Percentiles rank a stretch among this genome's conserved stretches.
Conservation (phyloP, 1,140 invertebrate genomes). For the Leptinotarsa lineolata region DNA sequence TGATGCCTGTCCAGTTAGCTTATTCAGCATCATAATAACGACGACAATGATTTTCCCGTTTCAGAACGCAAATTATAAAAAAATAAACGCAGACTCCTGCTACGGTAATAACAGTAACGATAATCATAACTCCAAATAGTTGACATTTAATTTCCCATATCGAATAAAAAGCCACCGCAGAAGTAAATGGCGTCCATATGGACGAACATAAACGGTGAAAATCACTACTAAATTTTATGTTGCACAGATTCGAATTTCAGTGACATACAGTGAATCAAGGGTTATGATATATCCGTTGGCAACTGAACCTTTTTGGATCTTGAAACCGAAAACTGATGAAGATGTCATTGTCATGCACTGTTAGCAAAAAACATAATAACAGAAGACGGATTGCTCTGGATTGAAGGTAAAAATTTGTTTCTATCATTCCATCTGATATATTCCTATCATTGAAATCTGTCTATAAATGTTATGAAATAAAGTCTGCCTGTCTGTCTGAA, state of each 20-base stretch:
- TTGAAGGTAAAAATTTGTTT: no score
- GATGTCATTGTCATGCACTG: no score
- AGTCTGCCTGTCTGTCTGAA: no score
- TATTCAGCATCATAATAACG: not conserved
- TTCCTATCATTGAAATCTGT: no score
- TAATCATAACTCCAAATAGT: conserved; percentile 4
- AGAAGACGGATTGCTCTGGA: no score
- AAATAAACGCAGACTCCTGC: not conserved
- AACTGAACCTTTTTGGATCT: no score
- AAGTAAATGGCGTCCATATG: not conserved
- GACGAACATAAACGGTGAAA: not conserved
- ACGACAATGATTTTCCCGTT: not conserved
- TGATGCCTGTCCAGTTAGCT: no score
- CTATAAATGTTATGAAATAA: no score
- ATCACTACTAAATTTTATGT: not conserved
- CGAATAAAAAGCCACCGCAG: conserved; percentile 2
- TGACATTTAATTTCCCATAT: not conserved
- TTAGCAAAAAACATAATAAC: no score
- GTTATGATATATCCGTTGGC: not conserved
- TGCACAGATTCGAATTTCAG: not conserved
- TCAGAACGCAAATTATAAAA: not conserved
- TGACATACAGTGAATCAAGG: not conserved
- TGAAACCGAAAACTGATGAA: no score
- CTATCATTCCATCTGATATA: no score
- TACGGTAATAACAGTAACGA: not conserved